phyloP scores from a whole-genome alignment of 2,113 vertebrate genomes.

The Semicossyphus pulcher region DNA sequence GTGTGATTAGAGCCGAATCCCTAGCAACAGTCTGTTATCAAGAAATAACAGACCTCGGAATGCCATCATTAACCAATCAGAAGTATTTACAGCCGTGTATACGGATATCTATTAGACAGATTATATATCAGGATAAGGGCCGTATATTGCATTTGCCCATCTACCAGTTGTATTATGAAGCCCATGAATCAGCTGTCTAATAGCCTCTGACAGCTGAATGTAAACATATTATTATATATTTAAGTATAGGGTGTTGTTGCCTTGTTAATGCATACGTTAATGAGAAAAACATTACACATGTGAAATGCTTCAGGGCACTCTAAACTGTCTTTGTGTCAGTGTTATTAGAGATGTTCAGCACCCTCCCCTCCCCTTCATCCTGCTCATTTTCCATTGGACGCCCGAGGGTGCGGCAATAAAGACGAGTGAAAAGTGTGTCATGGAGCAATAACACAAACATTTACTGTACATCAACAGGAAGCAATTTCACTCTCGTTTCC shows the following conservation, averaged over 20 bases:
- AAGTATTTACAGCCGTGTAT: no score
- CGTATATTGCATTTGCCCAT: conserved; percentile 1
- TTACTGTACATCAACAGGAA: conserved; percentile 59
- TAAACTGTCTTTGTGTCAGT: neutral
- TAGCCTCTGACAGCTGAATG: no score
- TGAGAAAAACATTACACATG: neutral
- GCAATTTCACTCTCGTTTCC: conserved; percentile 43
- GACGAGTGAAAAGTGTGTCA: conserved; percentile 29
- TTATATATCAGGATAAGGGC: conserved; percentile 4
- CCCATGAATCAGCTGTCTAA: conserved; percentile 15
- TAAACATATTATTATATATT: no score
- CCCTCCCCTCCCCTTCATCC: neutral
- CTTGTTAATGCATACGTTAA: neutral
- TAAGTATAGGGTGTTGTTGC: no score
- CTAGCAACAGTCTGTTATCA: no score
- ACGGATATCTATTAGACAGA: no score
- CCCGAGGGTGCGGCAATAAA: conserved; percentile 25
- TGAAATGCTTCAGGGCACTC: neutral
- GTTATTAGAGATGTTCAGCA: neutral
- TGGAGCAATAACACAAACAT: conserved; percentile 37
- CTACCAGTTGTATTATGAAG: neutral
- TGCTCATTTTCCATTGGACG: neutral
- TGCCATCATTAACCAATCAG: no score
- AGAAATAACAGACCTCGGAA: no score
- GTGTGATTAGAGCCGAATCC: no score